Conservation (phyloP, 2,113 vertebrate species). For the Nansenia antarctica region DNA sequence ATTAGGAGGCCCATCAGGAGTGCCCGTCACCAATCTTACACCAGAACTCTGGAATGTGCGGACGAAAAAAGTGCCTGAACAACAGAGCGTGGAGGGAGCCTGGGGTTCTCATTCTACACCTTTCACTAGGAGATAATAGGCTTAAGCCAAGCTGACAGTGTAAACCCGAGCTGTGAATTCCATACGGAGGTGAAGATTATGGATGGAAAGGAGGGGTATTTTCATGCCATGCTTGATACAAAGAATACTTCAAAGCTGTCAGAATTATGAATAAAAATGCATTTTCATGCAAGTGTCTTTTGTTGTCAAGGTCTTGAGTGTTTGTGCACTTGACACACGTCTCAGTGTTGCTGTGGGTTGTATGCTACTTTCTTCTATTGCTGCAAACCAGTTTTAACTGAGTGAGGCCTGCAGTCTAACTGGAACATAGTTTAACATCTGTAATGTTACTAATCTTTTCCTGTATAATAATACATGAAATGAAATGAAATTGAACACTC, state of each 20-base stretch:
- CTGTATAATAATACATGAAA: no score
- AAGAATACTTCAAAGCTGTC: constrained; percentile 41
- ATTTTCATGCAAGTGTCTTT: constrained; percentile 42
- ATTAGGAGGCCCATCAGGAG: constrained; percentile 20
- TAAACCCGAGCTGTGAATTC: constrained; percentile 57
- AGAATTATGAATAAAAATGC: constrained; percentile 54
- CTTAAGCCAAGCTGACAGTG: constrained; percentile 55
- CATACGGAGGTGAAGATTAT: constrained; percentile 49
- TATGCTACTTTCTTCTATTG: no score
- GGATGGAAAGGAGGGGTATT: constrained; percentile 31
- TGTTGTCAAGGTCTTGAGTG: constrained; percentile 9
- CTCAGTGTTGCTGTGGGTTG: background rate
- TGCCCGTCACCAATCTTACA: constrained; percentile 47
- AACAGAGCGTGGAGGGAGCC: constrained; percentile 25
- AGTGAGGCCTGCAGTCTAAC: no score
- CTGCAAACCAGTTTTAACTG: no score
- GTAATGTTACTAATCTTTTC: no score
- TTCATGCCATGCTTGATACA: constrained; percentile 59
- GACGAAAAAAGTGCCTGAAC: constrained; percentile 48
- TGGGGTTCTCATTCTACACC: constrained; percentile 44
- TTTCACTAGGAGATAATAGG: constrained; percentile 57
- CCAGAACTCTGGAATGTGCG: constrained; percentile 58
- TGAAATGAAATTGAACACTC: no score
- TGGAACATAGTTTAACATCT: no score
- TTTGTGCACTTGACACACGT: background rate